Conservation (phyloP, 1,140 invertebrate species). For the Trachymyrmex septentrionalis region DNA sequence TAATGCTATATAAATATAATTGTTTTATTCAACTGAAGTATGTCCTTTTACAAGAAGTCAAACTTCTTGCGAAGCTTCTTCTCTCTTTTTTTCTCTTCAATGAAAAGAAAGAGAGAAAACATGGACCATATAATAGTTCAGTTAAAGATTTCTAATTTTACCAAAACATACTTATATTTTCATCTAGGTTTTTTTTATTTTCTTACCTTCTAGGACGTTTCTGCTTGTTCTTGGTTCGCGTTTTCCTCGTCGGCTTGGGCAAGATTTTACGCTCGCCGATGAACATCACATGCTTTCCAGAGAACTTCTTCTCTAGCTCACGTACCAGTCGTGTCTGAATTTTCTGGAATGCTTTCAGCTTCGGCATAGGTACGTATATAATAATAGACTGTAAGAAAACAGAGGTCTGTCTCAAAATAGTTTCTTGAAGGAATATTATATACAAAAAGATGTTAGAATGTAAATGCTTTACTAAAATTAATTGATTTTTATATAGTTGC, state of each 20-base stretch:
- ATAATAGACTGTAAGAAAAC: conserved; percentile 94
- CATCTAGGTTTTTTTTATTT: not conserved
- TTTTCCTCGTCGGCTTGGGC: conserved; percentile 98
- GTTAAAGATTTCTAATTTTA: conserved; percentile 2
- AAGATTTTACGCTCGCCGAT: conserved; percentile 99
- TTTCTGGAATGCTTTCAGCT: conserved; percentile 98
- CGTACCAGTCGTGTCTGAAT: conserved; percentile 98
- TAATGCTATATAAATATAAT: conserved; percentile 3
- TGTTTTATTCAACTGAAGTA: not conserved
- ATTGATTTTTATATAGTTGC: not conserved
- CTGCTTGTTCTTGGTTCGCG: conserved; percentile 97
- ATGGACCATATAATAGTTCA: too few relatives aligned
- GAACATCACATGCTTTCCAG: conserved; percentile 99
- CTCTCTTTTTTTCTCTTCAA: too few relatives aligned
- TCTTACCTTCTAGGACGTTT: conserved; percentile 96
- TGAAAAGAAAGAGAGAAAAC: too few relatives aligned
- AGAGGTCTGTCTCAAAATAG: conserved; percentile 50
- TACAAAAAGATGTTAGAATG: not conserved
- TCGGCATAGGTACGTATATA: conserved; percentile 99
- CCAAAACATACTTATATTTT: conserved; percentile 73
- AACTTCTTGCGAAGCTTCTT: too few relatives aligned
- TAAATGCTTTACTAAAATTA: not conserved
- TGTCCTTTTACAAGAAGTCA: too few relatives aligned
- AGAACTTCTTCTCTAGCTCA: conserved; percentile 99
- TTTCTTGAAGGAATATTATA: conserved; percentile 18